Conservation (phyloP, 2,888 invertebrate species). For the Apodemia duryi region DNA sequence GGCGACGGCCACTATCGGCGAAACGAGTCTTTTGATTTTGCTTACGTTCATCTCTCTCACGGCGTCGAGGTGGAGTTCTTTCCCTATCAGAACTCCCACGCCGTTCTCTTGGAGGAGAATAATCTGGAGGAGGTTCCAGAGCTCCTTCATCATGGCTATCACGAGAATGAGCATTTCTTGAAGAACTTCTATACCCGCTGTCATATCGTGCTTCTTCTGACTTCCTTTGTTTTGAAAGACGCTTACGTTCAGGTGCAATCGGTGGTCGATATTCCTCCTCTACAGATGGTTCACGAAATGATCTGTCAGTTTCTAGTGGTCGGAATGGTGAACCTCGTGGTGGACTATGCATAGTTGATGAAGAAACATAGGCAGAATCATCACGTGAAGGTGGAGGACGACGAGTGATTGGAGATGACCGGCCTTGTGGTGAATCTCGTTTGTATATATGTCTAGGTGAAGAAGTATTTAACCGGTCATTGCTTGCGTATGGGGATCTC, state of each 20-base stretch:
- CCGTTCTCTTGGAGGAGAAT: slow-evolving; percentile 81
- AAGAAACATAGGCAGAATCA: slow-evolving; percentile 78
- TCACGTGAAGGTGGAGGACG: slow-evolving; percentile 75
- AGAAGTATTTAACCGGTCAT: slow-evolving; percentile 60
- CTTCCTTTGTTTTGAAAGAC: slow-evolving; percentile 76
- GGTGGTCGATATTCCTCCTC: slow-evolving; percentile 77
- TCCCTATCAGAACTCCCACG: slow-evolving; percentile 65
- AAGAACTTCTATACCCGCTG: slow-evolving; percentile 78
- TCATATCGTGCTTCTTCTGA: slow-evolving; percentile 76
- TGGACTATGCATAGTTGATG: slow-evolving; percentile 78
- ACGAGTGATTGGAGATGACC: slow-evolving; percentile 63
- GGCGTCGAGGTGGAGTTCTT: slow-evolving; percentile 65
- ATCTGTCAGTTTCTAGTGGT: slow-evolving; percentile 63
- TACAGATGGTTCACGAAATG: slow-evolving; percentile 72
- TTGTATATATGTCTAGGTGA: slow-evolving; percentile 66
- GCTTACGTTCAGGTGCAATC: slow-evolving; percentile 83
- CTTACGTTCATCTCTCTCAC: slow-evolving; percentile 75
- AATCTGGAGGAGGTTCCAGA: slow-evolving; percentile 85
- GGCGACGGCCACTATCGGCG: slow-evolving; percentile 66
- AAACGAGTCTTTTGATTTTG: slow-evolving; percentile 86
- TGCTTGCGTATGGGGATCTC: slow-evolving; percentile 63
- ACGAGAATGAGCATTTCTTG: slow-evolving; percentile 72
- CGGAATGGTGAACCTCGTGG: slow-evolving; percentile 74
- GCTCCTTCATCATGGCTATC: slow-evolving; percentile 72
- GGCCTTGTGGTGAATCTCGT: slow-evolving; percentile 65